Percentiles rank a stretch among this genome's conserved stretches.
Conservation (phyloP, 2,113 vertebrate species). For the Ailuropoda melanoleuca region DNA sequence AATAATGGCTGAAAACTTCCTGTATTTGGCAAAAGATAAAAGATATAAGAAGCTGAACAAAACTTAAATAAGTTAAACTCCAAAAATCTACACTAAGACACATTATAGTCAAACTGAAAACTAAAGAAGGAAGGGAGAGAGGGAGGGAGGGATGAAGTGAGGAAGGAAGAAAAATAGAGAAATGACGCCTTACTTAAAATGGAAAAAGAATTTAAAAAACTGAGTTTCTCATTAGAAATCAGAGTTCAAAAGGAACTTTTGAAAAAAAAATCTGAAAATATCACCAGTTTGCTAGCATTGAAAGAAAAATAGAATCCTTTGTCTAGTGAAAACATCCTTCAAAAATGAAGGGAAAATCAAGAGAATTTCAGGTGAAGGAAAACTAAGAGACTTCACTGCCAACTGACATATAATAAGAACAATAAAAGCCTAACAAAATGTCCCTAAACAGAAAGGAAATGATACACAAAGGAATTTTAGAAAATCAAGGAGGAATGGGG, state of each 20-base stretch:
- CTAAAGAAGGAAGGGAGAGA: background rate
- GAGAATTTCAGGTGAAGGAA: background rate
- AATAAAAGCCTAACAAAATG: background rate
- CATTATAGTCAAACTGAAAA: background rate
- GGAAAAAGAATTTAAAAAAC: background rate
- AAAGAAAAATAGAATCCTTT: background rate
- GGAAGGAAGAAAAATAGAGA: background rate
- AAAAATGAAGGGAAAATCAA: background rate
- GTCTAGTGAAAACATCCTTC: background rate
- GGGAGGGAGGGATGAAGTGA: background rate
- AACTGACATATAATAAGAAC: background rate
- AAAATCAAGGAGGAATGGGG: background rate
- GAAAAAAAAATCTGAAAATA: background rate
- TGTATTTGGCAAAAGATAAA: background rate
- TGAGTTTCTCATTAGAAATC: background rate
- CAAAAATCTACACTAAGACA: background rate
- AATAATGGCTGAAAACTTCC: background rate
- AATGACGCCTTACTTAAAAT: background rate
- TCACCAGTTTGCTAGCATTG: background rate
- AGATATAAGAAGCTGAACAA: background rate
- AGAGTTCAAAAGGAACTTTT: background rate
- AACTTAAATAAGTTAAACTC: background rate
- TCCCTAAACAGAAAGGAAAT: background rate
- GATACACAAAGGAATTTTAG: background rate
- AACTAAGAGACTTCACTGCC: background rate